Percentiles rank a stretch among this genome's conserved stretches.
phyloP scores from a whole-genome alignment of 1,140 invertebrate genomes.

The Chrysomallon squamiferum region DNA sequence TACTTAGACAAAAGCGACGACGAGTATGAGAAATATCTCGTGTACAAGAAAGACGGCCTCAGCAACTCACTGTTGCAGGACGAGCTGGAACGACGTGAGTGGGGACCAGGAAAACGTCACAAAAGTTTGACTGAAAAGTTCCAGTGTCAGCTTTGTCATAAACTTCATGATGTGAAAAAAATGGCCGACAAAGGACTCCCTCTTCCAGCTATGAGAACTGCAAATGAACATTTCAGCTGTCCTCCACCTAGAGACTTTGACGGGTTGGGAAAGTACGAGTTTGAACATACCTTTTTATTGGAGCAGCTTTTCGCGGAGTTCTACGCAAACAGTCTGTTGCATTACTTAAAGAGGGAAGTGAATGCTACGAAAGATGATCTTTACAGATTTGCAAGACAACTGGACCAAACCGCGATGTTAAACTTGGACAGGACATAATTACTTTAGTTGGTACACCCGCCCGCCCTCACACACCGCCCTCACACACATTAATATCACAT shows the following conservation, averaged over 20 bases:
- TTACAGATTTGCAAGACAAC: not conserved
- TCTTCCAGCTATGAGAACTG: not conserved
- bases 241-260: not conserved
- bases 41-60: slow-evolving; percentile 34
- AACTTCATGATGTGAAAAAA: not conserved
- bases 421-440: too few species aligned
- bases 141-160: not conserved
- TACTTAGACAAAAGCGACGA: slow-evolving; percentile 45
- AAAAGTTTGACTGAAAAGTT: not conserved
- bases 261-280: not conserved
- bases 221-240: not conserved
- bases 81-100: slow-evolving; percentile 60
- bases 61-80: slow-evolving; percentile 48
- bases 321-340: not conserved
- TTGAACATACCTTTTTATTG: not conserved
- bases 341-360: not conserved
- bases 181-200: not conserved
- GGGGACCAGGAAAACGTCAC: slow-evolving; percentile 29
- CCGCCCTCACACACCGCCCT: too few species aligned
- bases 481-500: too few species aligned
- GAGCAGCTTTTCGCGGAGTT: not conserved
- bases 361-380: not conserved
- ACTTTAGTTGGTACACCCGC: too few species aligned
- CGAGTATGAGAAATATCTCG: slow-evolving; percentile 48
- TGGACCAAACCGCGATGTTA: too few species aligned